Base-by-base conservation (phyloP, 2,797 vertebrate genomes). In the Chromobotia macracanthus region DNA sequence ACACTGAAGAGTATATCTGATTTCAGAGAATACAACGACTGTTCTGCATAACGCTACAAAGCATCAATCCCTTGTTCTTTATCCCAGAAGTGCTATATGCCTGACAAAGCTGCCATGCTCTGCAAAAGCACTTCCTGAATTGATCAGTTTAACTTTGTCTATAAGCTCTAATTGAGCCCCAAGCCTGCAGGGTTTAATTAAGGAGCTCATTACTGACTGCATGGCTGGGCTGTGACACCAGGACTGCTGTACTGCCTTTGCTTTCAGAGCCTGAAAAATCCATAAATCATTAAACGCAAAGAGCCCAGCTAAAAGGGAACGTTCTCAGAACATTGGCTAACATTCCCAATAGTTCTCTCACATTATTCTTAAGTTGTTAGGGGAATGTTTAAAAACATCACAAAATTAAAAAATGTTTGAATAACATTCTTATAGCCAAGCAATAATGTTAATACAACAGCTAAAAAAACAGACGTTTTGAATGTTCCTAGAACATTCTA, bases 141-240 rank as follows among this genome's bases (percentile, higher is more conserved):
- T 87, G 13, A 92, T 92, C 83, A 72, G 70, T 86, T 86, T 65
- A 83, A 83, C 85, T 86, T 82, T 75, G 80, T 83, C 71, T 58
- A 41, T 90, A 88, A 90, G 72, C 28, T 85, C 85, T 86, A 86
- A 90, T 88, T 82, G 87, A 91, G 87, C 90, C 87, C 77, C 91
- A 89, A 79, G 88, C 82, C 86, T 80, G 58, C 70, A 81, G 83
- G 80, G 77, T 85, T 73, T 85, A 84, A 87, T 87, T 82, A 86
- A 78, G 75, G 67, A 84, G 69, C 70, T 82, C 77, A 85, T 85
- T 86, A 85, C 77, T 76, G 79, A 80, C 41, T 78, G 53, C 44
- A 71, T 64, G 21, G n/a, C 61, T 66, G 66, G 53, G 19, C 21
- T 70, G 44, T 72, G 80, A 85, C 77, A 81, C 4, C 2, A 28